Evolutionary conservation across 2,888 invertebrate species (phyloP).

Genomic region (Aethes cnicana): DNA sequence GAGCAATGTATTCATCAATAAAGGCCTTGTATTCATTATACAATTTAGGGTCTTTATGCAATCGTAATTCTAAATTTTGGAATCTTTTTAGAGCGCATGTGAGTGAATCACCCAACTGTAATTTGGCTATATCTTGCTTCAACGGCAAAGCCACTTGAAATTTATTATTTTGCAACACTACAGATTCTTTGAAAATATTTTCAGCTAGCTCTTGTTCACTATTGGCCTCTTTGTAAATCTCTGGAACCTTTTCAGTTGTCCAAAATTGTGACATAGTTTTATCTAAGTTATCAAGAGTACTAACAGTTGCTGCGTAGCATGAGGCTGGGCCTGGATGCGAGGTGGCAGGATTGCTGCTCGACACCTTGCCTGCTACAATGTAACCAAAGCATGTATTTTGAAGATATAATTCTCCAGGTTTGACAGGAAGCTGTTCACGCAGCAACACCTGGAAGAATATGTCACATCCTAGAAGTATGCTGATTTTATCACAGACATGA

Average conservation of each 20-base stretch:
- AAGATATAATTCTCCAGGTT: constrained; percentile 5
- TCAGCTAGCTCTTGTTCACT: constrained; percentile 5
- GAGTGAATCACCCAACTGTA: constrained; percentile 21
- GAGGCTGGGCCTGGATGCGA: no score
- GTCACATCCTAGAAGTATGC: constrained; percentile 29
- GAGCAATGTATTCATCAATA: constrained; percentile 4
- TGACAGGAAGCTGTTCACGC: constrained; percentile 15
- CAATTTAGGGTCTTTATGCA: not conserved
- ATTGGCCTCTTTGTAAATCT: not conserved
- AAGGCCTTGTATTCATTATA: constrained; percentile 7
- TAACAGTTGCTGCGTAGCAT: no score
- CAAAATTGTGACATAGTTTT: constrained; percentile 36
- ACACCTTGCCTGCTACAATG: constrained; percentile 27
- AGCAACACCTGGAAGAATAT: constrained; percentile 30
- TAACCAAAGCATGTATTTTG: constrained; percentile 35
- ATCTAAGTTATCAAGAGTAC: constrained; percentile 28
- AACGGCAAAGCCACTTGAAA: constrained; percentile 28
- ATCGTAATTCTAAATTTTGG: not conserved
- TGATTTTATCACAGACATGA: not conserved
- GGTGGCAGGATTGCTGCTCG: no score
- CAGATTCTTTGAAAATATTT: constrained; percentile 1
- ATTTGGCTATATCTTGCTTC: not conserved
- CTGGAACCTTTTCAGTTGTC: constrained; percentile 31
- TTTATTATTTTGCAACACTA: not conserved
- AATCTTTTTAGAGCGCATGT: constrained; percentile 3